Base-by-base conservation (phyloP, 2,888 invertebrate genomes). In the Mythimna loreyi region DNA sequence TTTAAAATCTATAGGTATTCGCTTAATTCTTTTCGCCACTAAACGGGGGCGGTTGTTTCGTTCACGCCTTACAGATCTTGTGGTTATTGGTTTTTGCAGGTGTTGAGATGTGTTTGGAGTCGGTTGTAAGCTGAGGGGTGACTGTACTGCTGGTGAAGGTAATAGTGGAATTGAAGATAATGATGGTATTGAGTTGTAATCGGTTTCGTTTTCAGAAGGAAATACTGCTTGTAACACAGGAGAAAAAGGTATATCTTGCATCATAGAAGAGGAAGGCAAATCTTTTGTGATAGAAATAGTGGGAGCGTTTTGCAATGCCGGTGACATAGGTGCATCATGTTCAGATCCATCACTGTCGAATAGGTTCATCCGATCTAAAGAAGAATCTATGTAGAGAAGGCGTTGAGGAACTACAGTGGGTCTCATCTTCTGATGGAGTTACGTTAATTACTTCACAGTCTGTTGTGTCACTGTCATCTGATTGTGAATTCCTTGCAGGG, bases 111-210 rank as follows among this genome's bases (percentile, higher is more conserved):
- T 58, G 50, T 21, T 58, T 50, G 49, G 40, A 57, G 58, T 57
- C 11, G 65, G 33, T 57, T 65, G 65, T 50, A 65, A 57, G 57
- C 57, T 50, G 19, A 58, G n/a, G 49, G 58, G 65, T 58, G 65
- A 58, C 40, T 65, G 65, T 65, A 57, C 57, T 49, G 65, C 57
- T 50, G 58, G 65, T 65, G 65, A 57, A 58, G 65, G 65, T 47
- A 65, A 58, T 33, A 65, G 56, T 21, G 58, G 58, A 58, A 65
- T 58, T 58, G 57, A 57, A 58, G 65, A 58, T 40, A 65, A 49
- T 49, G 65, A 58, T 50, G 65, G 58, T 50, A 50, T 60, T 49
- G 60, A 60, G 60, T 60, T 60, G 60, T 60, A 49, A 23, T 60
- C 49, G 49, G 36, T 23, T 33, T 50, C 49, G 60, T 60, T 60